Percentiles rank a stretch among this genome's conserved stretches.
phyloP scores from a whole-genome alignment of 2,797 vertebrate species.

The Pitangus sulphuratus region DNA sequence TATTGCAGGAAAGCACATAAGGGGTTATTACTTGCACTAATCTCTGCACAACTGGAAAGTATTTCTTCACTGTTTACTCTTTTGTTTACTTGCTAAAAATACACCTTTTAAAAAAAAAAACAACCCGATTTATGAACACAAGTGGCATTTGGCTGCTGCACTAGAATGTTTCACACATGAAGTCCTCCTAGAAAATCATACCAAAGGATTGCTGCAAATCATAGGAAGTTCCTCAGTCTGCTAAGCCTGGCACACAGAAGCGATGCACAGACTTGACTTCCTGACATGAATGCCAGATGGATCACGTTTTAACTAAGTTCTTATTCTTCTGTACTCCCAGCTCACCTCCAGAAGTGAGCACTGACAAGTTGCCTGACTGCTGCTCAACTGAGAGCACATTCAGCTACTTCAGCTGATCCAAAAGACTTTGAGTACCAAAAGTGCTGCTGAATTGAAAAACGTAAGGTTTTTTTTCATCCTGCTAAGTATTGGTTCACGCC shows the following conservation, averaged over 20 bases:
- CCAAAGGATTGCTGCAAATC: not conserved
- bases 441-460: not conserved
- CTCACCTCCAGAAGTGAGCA: not conserved
- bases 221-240: rapidly evolving
- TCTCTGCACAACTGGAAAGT: not conserved
- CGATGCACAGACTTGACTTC: not conserved
- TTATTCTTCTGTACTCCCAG: not conserved
- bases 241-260: not conserved
- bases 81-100: not conserved
- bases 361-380: not conserved
- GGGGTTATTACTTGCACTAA: not conserved
- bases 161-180: not conserved
- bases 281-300: not conserved
- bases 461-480: not conserved
- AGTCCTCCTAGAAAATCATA: not conserved
- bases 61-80: not conserved
- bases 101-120: not conserved
- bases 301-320: rapidly evolving
- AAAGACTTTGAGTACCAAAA: not conserved
- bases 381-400: not conserved
- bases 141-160: not conserved
- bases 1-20: not conserved
- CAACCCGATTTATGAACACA: not conserved
- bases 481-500: not conserved
- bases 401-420: not conserved